Evolutionary conservation across 2,797 vertebrate species (phyloP).

Genomic region (Sebastes dallii): DNA sequence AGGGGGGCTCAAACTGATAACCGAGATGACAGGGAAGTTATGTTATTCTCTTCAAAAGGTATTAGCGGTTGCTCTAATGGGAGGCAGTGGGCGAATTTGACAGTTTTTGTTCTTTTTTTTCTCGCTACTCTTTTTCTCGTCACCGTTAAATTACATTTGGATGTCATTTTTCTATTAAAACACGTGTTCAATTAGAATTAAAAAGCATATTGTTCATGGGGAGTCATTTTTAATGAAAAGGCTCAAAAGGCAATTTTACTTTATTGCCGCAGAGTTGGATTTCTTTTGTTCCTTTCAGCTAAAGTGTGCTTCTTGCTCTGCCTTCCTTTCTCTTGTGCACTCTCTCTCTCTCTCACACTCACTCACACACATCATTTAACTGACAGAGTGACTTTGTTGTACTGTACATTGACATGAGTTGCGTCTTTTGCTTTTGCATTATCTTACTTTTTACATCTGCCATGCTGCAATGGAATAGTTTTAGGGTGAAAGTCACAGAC

Average conservation of each 20-base stretch:
- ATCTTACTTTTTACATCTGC: conserved; percentile 1
- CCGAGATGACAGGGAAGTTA: conserved; percentile 41
- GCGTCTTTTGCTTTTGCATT: conserved; percentile 19
- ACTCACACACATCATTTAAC: conserved; percentile 12
- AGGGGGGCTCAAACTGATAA: conserved; percentile 39
- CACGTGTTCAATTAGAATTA: conserved; percentile 41
- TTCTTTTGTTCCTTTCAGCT: conserved; percentile 56
- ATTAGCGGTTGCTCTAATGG: conserved; percentile 48
- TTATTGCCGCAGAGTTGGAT: conserved; percentile 49
- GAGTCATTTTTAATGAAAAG: conserved; percentile 53
- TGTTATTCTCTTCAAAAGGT: conserved; percentile 56
- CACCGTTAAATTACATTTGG: conserved; percentile 40
- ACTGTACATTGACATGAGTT: conserved; percentile 3
- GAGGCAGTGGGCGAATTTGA: conserved; percentile 12
- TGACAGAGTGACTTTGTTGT: conserved; percentile 28
- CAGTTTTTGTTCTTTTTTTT: neutral
- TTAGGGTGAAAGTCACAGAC: neutral
- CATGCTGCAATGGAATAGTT: neutral
- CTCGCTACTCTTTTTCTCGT: neutral
- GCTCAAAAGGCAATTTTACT: conserved; percentile 58
- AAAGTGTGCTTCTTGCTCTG: conserved; percentile 26
- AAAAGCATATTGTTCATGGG: conserved; percentile 46
- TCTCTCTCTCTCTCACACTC: neutral
- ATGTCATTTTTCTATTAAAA: conserved; percentile 49
- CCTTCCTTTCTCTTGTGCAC: neutral